Evolutionary conservation across 2,113 vertebrate genomes (phyloP).

Genomic region (Lasiurus cinereus): DNA sequence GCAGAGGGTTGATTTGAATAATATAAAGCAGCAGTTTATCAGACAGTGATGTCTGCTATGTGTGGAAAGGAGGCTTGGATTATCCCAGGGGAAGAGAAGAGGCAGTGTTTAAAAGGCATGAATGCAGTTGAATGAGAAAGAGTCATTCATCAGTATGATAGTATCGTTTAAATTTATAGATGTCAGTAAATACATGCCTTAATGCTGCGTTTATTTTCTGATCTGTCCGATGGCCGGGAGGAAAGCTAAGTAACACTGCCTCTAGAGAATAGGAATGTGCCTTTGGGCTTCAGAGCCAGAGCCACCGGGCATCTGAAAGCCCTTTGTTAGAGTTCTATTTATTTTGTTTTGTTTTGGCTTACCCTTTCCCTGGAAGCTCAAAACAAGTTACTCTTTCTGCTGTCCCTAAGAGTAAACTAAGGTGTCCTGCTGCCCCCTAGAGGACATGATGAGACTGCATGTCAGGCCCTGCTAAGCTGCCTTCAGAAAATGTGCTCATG

Average conservation of each 20-base stretch:
- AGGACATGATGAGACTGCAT: background rate
- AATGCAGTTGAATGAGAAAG: background rate
- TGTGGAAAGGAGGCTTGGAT: background rate
- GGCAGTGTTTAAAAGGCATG: background rate
- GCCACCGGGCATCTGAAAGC: background rate
- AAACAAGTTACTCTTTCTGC: background rate
- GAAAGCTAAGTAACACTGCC: background rate
- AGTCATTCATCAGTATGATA: background rate
- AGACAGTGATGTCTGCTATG: background rate
- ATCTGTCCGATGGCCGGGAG: background rate
- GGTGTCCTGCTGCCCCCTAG: conserved; percentile 22
- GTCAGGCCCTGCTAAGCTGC: background rate
- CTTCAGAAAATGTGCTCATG: background rate
- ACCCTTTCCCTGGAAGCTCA: background rate
- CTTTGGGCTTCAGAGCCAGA: background rate
- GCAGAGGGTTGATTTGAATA: conserved; percentile 3
- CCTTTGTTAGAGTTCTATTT: background rate
- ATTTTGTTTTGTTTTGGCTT: background rate
- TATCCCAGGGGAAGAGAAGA: background rate
- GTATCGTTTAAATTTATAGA: background rate
- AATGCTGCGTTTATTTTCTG: background rate
- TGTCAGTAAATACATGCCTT: background rate
- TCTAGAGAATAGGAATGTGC: background rate
- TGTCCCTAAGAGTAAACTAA: background rate
- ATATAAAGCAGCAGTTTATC: background rate